Evolutionary conservation across 1,140 invertebrate species (phyloP).

Genomic region (Trichogramma pretiosum): DNA sequence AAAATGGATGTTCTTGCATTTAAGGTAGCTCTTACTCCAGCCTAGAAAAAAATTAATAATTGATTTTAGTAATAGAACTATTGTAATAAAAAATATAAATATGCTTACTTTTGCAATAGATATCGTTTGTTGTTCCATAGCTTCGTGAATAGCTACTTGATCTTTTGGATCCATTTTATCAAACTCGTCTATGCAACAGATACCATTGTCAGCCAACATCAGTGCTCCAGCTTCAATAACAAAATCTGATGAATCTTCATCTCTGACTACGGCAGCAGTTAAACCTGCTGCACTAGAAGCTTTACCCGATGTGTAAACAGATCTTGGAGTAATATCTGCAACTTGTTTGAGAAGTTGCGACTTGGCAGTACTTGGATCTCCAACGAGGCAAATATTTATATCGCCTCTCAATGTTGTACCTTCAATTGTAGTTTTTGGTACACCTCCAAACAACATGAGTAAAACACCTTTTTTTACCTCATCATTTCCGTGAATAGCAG

Average conservation of each 20-base stretch:
- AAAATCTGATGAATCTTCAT: constrained; percentile 97
- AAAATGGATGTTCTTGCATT: constrained; percentile 97
- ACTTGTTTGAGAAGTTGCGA: constrained; percentile 96
- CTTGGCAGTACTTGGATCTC: constrained; percentile 98
- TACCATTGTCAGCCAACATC: constrained; percentile 98
- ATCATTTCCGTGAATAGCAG: constrained; percentile 95
- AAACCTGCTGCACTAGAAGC: constrained; percentile 95
- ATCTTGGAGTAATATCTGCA: constrained; percentile 88
- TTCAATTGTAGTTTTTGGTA: constrained; percentile 90
- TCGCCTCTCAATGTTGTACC: constrained; percentile 85
- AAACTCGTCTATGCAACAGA: constrained; percentile 99
- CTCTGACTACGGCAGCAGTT: constrained; percentile 93
- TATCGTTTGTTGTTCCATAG: constrained; percentile 99
- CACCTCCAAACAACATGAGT: constrained; percentile 96
- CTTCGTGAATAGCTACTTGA: constrained; percentile 99
- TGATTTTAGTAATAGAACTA: constrained; percentile 13
- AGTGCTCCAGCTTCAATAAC: constrained; percentile 98
- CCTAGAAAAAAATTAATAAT: constrained; percentile 45
- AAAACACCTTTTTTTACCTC: constrained; percentile 94
- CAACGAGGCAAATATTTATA: constrained; percentile 96
- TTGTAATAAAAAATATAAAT: constrained; percentile 1
- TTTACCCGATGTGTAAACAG: constrained; percentile 98
- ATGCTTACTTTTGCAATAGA: constrained; percentile 80
- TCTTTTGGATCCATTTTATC: constrained; percentile 98
- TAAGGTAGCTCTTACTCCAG: constrained; percentile 92